These are phyloP conservation scores for Aplysia californica DNA, from an alignment of 1,140 invertebrate species.

Conservation along the genomic window DNA sequence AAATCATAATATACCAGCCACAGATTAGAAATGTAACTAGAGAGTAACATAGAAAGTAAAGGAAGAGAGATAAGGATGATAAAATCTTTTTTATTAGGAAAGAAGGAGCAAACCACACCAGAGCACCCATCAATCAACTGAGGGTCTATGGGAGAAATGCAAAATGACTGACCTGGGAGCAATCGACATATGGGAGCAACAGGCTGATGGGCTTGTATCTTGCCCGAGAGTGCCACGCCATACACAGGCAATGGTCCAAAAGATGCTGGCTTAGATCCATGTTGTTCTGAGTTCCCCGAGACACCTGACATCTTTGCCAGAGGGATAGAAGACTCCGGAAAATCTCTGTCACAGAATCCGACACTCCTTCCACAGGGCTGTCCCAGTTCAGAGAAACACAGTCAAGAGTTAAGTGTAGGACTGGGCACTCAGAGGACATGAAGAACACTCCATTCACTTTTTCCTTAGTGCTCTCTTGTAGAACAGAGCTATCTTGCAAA, in stretches of 20 bases:
- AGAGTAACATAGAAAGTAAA: too few species aligned
- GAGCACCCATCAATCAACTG: too few species aligned
- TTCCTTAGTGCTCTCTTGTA: too few species aligned
- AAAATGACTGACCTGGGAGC: constrained; percentile 34
- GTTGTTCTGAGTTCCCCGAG: neutral
- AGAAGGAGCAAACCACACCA: too few species aligned
- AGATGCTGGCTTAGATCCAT: constrained; percentile 28
- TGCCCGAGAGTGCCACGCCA: constrained; percentile 50
- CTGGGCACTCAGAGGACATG: neutral
- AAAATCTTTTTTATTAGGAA: too few species aligned
- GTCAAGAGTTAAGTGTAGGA: constrained; percentile 25
- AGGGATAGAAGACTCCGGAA: constrained; percentile 42
- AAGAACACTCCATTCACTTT: too few species aligned
- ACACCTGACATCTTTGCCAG: constrained; percentile 31
- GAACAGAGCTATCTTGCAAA: too few species aligned
- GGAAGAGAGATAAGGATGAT: too few species aligned
- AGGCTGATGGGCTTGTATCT: constrained; percentile 49
- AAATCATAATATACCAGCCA: too few species aligned
- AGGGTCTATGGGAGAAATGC: too few species aligned
- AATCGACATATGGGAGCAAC: constrained; percentile 43
- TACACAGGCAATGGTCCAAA: constrained; percentile 31
- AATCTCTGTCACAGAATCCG: constrained; percentile 42
- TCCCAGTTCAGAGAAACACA: constrained; percentile 50
- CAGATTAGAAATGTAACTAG: too few species aligned
- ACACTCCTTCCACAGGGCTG: constrained; percentile 57